Evolutionary conservation across 2,888 invertebrate genomes (phyloP).

Genomic region (Tineola bisselliella): DNA sequence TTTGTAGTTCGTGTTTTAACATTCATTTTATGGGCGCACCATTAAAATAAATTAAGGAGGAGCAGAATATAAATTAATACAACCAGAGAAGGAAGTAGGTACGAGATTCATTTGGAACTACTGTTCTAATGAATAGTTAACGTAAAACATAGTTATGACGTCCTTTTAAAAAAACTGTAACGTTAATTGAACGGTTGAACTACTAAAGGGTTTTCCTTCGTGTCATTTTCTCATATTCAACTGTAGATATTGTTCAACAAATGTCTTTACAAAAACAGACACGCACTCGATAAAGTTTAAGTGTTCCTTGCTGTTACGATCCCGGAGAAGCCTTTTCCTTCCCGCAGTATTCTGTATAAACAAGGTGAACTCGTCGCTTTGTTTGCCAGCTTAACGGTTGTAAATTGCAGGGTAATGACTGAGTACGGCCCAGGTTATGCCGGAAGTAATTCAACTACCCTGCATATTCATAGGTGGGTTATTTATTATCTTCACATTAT

Average conservation of each 20-base stretch:
- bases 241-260: not conserved
- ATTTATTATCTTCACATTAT: not conserved
- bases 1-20: not conserved
- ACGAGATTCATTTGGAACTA: not conserved
- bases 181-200: not conserved
- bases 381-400: slow-evolving; percentile 41
- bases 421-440: not conserved
- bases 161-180: not conserved
- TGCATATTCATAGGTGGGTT: slow-evolving; percentile 12
- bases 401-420: slow-evolving; percentile 29
- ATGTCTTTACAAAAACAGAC: not conserved
- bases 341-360: slow-evolving; percentile 27
- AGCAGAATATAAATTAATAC: not conserved
- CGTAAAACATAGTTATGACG: no score
- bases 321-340: slow-evolving; percentile 19
- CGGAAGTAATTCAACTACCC: slow-evolving; percentile 9
- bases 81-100: not conserved
- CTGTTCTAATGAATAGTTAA: not conserved
- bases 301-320: slow-evolving; percentile 31
- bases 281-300: slow-evolving; percentile 22
- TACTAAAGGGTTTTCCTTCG: not conserved
- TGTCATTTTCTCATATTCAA: not conserved
- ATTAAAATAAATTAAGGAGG: not conserved
- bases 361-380: slow-evolving; percentile 36
- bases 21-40: not conserved